Percentiles rank a stretch among this genome's conserved stretches.
Conservation (phyloP, 2,113 vertebrate species). For the Saimiri boliviensis region DNA sequence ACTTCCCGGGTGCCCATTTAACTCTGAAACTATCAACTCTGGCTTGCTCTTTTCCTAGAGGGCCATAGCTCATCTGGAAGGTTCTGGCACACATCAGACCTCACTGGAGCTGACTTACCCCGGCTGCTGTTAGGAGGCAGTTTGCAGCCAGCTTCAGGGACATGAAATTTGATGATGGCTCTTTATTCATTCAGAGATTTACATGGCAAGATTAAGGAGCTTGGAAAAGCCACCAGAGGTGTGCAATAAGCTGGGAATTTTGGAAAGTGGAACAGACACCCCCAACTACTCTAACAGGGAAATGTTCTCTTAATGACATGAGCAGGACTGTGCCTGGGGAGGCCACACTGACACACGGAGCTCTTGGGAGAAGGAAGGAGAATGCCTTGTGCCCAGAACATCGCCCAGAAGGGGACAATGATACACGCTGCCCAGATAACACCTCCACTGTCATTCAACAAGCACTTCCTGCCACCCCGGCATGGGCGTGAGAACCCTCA, state of each 20-base stretch:
- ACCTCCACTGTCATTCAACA: not conserved
- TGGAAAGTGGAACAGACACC: slow-evolving; percentile 18
- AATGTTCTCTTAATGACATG: not conserved
- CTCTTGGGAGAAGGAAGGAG: not conserved
- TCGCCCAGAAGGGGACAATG: fast-evolving
- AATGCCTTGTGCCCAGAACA: not conserved
- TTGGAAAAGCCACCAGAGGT: slow-evolving; percentile 53
- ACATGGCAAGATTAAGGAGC: slow-evolving; percentile 45
- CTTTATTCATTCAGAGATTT: slow-evolving; percentile 75
- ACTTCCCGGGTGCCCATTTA: too few relatives aligned
- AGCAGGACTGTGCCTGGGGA: not conserved
- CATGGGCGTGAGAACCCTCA: fast-evolving
- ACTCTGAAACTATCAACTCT: not conserved
- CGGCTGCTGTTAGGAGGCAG: slow-evolving; percentile 40
- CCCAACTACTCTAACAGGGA: not conserved
- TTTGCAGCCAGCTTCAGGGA: slow-evolving; percentile 62
- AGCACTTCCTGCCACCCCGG: fast-evolving
- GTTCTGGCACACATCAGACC: not conserved
- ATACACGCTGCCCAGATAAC: not conserved
- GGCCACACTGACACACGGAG: not conserved
- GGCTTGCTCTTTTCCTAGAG: not conserved
- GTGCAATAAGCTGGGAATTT: slow-evolving; percentile 43
- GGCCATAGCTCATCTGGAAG: not conserved
- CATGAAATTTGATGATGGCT: slow-evolving; percentile 41
- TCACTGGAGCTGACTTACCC: slow-evolving; percentile 51